Evolutionary conservation across 1,140 invertebrate species (phyloP).

Genomic region (Eupristina koningsbergeri): DNA sequence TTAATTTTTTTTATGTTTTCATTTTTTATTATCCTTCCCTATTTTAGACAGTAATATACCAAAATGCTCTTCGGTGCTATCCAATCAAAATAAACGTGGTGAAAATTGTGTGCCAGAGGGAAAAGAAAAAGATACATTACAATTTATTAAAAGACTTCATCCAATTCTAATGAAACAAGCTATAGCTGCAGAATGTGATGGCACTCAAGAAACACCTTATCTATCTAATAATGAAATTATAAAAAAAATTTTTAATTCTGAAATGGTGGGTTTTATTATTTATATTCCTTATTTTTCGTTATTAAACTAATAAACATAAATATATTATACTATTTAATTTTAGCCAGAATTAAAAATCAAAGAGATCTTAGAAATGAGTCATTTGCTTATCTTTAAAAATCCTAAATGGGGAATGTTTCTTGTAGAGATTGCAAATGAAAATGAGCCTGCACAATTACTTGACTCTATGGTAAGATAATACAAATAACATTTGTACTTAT

Average conservation of each 20-base stretch:
- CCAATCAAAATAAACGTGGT: slow-evolving; percentile 70
- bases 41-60: slow-evolving; percentile 75
- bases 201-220: slow-evolving; percentile 70
- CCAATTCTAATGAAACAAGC: slow-evolving; percentile 75
- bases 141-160: slow-evolving; percentile 76
- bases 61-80: slow-evolving; percentile 72
- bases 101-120: slow-evolving; percentile 77
- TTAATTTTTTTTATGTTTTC: slow-evolving; percentile 51
- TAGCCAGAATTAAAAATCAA: slow-evolving; percentile 71
- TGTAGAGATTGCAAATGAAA: slow-evolving; percentile 70
- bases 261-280: slow-evolving; percentile 61
- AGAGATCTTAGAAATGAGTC: slow-evolving; percentile 77
- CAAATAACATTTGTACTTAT: slow-evolving; percentile 5
- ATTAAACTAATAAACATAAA: not conserved
- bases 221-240: slow-evolving; percentile 74
- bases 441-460: slow-evolving; percentile 58
- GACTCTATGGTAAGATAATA: slow-evolving; percentile 51
- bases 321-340: slow-evolving; percentile 9
- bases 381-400: slow-evolving; percentile 81
- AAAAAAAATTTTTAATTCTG: slow-evolving; percentile 59
- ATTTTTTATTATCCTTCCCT: slow-evolving; percentile 53
- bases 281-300: slow-evolving; percentile 7
- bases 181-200: slow-evolving; percentile 76
- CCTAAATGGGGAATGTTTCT: slow-evolving; percentile 80
- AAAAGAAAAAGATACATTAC: slow-evolving; percentile 75